phyloP scores from a whole-genome alignment of 2,797 vertebrate genomes.

The Eospalax fontanierii region DNA sequence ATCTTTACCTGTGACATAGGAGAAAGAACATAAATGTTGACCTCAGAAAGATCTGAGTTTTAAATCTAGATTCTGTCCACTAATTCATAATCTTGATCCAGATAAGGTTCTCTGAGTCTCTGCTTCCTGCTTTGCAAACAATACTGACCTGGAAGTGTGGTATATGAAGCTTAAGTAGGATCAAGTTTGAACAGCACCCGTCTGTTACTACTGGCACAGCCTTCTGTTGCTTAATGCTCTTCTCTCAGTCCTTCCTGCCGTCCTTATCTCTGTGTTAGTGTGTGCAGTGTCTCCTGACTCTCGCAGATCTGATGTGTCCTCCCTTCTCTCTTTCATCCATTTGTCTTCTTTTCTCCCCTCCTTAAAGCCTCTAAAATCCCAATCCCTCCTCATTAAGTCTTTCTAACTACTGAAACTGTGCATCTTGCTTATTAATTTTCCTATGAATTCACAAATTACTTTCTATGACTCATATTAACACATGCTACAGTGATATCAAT shows the following conservation, averaged over 20 bases:
- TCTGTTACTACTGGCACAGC: neutral
- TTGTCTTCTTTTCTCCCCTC: neutral
- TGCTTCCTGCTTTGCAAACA: conserved; percentile 28
- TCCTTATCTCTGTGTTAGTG: neutral
- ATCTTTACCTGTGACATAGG: neutral
- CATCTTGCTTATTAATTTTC: conserved; percentile 16
- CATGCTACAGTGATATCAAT: neutral
- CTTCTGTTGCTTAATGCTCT: neutral
- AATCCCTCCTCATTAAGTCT: neutral
- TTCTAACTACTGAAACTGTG: conserved; percentile 1
- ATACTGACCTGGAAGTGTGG: neutral
- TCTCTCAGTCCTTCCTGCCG: neutral
- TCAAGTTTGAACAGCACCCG: neutral
- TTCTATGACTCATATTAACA: neutral
- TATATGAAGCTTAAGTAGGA: neutral
- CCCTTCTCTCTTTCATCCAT: neutral
- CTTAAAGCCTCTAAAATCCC: neutral
- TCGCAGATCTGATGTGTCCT: neutral
- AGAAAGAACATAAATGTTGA: conserved; percentile 17
- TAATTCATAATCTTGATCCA: neutral
- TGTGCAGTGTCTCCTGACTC: neutral
- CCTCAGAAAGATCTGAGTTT: conserved; percentile 2
- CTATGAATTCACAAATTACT: neutral
- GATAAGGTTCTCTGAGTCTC: neutral
- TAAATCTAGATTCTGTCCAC: neutral